phyloP scores from a whole-genome alignment of 2,888 invertebrate species.

The Polymixis lichenea region DNA sequence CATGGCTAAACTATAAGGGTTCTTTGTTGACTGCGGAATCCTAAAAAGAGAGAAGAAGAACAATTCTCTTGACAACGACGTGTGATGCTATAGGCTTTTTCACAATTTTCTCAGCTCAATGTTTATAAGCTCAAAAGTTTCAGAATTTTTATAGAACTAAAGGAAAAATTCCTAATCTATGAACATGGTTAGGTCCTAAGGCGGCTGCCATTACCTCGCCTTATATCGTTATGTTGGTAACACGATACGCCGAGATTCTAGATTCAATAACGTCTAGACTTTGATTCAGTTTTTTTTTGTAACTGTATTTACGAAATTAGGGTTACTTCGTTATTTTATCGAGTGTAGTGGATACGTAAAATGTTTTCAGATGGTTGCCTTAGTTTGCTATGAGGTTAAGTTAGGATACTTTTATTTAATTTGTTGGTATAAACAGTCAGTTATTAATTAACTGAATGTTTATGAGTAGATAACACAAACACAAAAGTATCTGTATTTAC shows the following conservation, averaged over 20 bases:
- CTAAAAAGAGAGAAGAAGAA: too few species aligned
- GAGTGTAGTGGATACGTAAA: not conserved
- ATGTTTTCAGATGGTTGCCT: not conserved
- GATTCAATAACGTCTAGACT: slow-evolving; percentile 62
- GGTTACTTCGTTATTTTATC: slow-evolving; percentile 5
- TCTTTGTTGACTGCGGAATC: too few species aligned
- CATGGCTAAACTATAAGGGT: too few species aligned
- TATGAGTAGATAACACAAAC: too few species aligned
- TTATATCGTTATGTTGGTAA: slow-evolving; percentile 27
- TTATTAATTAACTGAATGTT: not conserved
- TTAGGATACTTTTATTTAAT: not conserved
- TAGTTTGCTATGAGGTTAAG: not conserved
- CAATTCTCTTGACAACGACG: too few species aligned
- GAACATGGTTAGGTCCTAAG: slow-evolving; percentile 1
- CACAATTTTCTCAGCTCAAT: not conserved
- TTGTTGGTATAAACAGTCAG: too few species aligned
- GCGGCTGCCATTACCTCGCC: slow-evolving; percentile 25
- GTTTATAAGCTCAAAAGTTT: not conserved
- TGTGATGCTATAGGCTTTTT: too few species aligned
- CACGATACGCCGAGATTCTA: slow-evolving; percentile 27
- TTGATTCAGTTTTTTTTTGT: slow-evolving; percentile 41
- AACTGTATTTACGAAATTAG: slow-evolving; percentile 29
- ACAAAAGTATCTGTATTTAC: too few species aligned
- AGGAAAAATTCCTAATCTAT: not conserved
- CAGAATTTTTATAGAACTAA: not conserved